A percentile compares a stretch with the other conserved stretches of the same genome.
Evolutionary conservation across 2,113 vertebrate genomes (phyloP).

Genomic region (Petroica traversi): DNA sequence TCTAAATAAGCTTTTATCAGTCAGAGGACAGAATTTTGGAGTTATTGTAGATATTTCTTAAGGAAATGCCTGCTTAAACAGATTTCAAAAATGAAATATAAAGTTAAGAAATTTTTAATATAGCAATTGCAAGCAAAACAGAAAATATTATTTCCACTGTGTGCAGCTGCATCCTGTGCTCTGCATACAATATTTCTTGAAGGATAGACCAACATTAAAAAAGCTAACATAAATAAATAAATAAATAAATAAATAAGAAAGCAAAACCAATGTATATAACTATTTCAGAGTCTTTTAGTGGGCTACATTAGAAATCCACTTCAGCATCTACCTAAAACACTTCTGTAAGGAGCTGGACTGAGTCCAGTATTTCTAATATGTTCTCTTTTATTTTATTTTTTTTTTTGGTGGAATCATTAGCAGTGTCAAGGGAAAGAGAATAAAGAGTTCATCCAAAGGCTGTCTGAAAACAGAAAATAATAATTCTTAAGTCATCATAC

Average conservation of each 20-base stretch:
- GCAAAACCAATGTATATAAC: accelerated
- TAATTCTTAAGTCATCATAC: not conserved
- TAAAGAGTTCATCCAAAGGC: not conserved
- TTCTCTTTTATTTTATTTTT: not conserved
- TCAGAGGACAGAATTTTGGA: not conserved
- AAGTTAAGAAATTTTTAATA: not conserved
- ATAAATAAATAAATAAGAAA: not conserved
- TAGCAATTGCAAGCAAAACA: not conserved
- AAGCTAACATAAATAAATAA: not conserved
- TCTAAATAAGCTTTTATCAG: not conserved
- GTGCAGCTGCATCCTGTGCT: not conserved
- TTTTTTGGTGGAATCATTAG: not conserved
- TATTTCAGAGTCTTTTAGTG: not conserved
- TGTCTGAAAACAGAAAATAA: not conserved
- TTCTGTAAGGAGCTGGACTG: not conserved
- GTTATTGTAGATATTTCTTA: not conserved
- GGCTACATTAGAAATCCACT: not conserved
- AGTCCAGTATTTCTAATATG: not conserved
- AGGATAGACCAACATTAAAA: not conserved
- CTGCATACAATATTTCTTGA: not conserved
- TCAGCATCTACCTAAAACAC: not conserved
- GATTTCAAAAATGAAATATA: not conserved
- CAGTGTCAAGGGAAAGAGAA: not conserved
- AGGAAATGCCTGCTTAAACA: not conserved
- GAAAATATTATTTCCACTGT: not conserved